Conservation (phyloP, 2,113 vertebrate genomes). For the Limanda limanda region DNA sequence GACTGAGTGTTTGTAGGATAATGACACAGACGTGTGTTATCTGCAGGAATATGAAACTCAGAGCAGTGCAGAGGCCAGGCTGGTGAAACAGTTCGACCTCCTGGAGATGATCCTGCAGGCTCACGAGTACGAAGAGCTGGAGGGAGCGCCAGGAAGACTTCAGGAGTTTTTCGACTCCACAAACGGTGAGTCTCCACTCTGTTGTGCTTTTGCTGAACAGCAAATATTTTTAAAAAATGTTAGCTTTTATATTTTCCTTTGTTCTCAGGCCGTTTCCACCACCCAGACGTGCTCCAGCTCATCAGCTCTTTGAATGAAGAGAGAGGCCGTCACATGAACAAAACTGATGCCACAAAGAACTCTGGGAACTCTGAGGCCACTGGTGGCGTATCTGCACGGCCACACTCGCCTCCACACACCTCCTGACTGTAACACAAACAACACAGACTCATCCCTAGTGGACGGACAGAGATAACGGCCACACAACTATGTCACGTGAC, state of each 20-base stretch:
- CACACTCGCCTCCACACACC: constrained; percentile 1
- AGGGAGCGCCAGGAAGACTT: constrained; percentile 88
- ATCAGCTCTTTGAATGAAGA: constrained; percentile 87
- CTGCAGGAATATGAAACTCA: constrained; percentile 92
- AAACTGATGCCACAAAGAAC: neutral
- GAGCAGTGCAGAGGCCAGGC: constrained; percentile 87
- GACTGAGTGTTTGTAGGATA: neutral
- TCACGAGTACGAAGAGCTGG: constrained; percentile 93
- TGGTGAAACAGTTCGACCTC: constrained; percentile 96
- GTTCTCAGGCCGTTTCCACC: constrained; percentile 89
- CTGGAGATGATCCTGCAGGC: constrained; percentile 98
- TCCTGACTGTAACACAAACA: constrained; percentile 36
- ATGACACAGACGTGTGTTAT: neutral
- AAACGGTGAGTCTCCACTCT: constrained; percentile 75
- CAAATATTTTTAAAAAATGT: neutral
- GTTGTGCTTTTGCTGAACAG: neutral
- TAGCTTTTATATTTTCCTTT: neutral
- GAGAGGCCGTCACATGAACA: constrained; percentile 79
- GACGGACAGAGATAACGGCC: neutral
- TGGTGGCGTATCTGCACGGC: neutral
- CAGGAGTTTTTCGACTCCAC: constrained; percentile 97
- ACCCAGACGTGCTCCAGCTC: constrained; percentile 91
- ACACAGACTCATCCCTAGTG: neutral
- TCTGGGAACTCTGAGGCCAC: constrained; percentile 11
- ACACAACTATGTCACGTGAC: neutral